phyloP scores from a whole-genome alignment of 2,113 vertebrate genomes.

The Amblyornis subalaris region DNA sequence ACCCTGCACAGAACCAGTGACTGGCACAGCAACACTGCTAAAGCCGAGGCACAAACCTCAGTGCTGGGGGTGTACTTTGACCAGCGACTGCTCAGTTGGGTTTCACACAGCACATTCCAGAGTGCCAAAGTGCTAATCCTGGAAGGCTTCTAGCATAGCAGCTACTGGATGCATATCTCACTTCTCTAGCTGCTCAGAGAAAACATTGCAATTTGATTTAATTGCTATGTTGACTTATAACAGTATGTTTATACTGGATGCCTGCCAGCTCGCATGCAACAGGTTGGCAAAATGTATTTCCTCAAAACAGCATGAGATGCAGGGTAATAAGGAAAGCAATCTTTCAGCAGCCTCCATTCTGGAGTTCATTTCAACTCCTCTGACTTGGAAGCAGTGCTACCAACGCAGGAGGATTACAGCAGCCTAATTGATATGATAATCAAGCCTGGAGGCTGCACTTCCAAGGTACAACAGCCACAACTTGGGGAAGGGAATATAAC shows the following conservation, averaged over 20 bases:
- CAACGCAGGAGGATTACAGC: neutral
- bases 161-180: conserved; percentile 11
- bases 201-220: conserved; percentile 54
- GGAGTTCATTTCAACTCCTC: neutral
- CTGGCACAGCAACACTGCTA: neutral
- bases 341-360: neutral
- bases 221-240: conserved; percentile 61
- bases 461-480: conserved; percentile 15
- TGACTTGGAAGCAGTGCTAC: neutral
- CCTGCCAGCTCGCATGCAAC: conserved; percentile 51
- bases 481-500: neutral
- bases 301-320: conserved; percentile 24
- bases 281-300: conserved; percentile 35
- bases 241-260: conserved; percentile 46
- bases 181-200: conserved; percentile 22
- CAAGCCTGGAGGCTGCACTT: conserved; percentile 30
- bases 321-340: neutral
- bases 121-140: neutral
- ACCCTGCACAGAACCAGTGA: neutral
- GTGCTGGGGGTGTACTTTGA: neutral
- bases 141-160: neutral
- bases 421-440: conserved; percentile 35
- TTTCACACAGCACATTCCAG: neutral
- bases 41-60: neutral
- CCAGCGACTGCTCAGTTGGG: neutral